phyloP scores from a whole-genome alignment of 1,140 invertebrate species.

The Aphaenogaster ashmeadi region DNA sequence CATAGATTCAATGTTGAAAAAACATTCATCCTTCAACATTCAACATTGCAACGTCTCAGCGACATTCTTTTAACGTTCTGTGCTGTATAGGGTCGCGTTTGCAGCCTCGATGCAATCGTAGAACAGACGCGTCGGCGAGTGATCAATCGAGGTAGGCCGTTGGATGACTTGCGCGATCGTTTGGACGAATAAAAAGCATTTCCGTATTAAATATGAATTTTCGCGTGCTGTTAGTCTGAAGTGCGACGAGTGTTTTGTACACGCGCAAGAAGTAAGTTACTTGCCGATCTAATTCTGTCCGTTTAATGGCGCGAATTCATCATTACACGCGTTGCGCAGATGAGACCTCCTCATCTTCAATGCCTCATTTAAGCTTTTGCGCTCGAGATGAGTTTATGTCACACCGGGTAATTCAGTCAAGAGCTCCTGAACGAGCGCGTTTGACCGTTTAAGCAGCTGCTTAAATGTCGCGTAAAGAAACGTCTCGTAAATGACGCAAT shows the following conservation, averaged over 20 bases:
- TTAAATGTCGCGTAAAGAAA: not conserved
- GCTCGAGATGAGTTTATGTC: conserved; percentile 1
- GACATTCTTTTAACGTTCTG: too few species aligned
- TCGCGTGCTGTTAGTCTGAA: not conserved
- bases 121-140: conserved; percentile 4
- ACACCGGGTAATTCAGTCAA: not conserved
- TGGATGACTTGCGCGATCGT: not conserved
- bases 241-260: not conserved
- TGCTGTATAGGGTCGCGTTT: not conserved
- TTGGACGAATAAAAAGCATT: not conserved
- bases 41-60: too few species aligned
- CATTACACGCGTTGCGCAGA: not conserved
- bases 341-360: not conserved
- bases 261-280: not conserved
- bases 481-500: conserved; percentile 3
- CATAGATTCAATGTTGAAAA: too few species aligned
- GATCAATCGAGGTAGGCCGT: not conserved
- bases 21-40: too few species aligned
- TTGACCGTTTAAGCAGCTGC: conserved; percentile 17
- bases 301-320: not conserved
- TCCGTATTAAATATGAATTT: not conserved
- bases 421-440: not conserved
- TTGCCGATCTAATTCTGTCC: not conserved
- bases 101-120: not conserved
- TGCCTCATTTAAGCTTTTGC: not conserved